A percentile compares a stretch with the other conserved stretches of the same genome.
Conservation (phyloP, 2,888 invertebrate genomes). For the Tenthredo notha region DNA sequence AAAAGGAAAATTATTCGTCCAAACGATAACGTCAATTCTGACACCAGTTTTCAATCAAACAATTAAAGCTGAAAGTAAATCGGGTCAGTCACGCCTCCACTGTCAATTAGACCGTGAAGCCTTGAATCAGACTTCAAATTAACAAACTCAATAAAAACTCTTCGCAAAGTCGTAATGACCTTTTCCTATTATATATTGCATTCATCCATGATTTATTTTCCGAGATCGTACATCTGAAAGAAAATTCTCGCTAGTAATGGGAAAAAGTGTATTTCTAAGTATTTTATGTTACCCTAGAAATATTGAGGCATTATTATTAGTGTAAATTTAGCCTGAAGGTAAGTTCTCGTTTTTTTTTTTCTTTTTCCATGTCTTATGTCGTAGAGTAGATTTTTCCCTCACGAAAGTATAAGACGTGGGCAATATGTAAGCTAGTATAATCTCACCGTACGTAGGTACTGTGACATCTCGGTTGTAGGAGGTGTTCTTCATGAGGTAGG, state of each 20-base stretch:
- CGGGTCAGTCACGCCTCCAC: neutral
- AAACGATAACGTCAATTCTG: neutral
- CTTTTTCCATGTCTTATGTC: neutral
- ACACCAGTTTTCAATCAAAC: slow-evolving; percentile 22
- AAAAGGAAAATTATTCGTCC: neutral
- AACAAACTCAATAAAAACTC: neutral
- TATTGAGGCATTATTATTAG: neutral
- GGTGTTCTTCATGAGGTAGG: neutral
- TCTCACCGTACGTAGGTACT: neutral
- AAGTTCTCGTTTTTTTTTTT: neutral
- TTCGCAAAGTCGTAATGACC: neutral
- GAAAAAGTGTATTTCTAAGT: neutral
- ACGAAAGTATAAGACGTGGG: neutral
- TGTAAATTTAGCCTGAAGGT: neutral
- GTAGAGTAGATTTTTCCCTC: neutral
- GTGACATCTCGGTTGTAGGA: neutral
- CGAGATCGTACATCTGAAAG: neutral
- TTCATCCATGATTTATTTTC: neutral
- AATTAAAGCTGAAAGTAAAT: neutral
- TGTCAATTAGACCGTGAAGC: slow-evolving; percentile 28
- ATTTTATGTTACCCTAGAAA: neutral
- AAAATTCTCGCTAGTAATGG: neutral
- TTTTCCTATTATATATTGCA: neutral
- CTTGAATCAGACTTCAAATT: neutral
- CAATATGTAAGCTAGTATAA: slow-evolving; percentile 20